phyloP scores from a whole-genome alignment of 2,888 invertebrate genomes.

The Corythucha ciliata region DNA sequence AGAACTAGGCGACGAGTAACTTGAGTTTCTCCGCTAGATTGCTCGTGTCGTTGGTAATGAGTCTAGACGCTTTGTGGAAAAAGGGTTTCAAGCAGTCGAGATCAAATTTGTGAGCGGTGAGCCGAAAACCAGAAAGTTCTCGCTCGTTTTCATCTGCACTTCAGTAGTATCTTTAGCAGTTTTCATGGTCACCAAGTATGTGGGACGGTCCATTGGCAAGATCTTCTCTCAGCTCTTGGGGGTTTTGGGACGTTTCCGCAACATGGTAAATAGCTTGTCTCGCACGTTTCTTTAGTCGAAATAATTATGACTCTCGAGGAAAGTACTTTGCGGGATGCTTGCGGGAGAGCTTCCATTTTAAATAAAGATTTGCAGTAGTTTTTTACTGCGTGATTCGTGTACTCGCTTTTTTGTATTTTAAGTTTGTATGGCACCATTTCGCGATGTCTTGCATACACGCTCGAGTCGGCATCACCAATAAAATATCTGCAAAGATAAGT shows the following conservation, averaged over 20 bases:
- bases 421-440: too few relatives aligned
- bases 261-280: background rate
- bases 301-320: background rate
- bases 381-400: too few relatives aligned
- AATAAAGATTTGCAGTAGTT: too few relatives aligned
- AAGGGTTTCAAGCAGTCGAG: slow-evolving; percentile 8
- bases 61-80: slow-evolving; percentile 2
- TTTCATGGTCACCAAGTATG: slow-evolving; percentile 16
- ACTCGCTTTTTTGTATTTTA: too few relatives aligned
- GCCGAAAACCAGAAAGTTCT: slow-evolving; percentile 12
- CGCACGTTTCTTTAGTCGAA: background rate
- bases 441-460: too few relatives aligned
- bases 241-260: too few relatives aligned
- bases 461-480: too few relatives aligned
- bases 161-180: slow-evolving; percentile 17
- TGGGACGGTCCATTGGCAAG: slow-evolving; percentile 5
- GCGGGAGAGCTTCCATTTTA: too few relatives aligned
- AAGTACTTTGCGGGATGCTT: background rate
- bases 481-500: too few relatives aligned
- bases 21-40: slow-evolving; percentile 19
- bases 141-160: background rate
- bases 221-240: slow-evolving; percentile 13
- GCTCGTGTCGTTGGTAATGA: slow-evolving; percentile 18
- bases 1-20: slow-evolving; percentile 18
- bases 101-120: slow-evolving; percentile 3